These are phyloP conservation scores for Pseudopipra pipra DNA, from an alignment of 2,113 vertebrate genomes.

Conservation along the genomic window DNA sequence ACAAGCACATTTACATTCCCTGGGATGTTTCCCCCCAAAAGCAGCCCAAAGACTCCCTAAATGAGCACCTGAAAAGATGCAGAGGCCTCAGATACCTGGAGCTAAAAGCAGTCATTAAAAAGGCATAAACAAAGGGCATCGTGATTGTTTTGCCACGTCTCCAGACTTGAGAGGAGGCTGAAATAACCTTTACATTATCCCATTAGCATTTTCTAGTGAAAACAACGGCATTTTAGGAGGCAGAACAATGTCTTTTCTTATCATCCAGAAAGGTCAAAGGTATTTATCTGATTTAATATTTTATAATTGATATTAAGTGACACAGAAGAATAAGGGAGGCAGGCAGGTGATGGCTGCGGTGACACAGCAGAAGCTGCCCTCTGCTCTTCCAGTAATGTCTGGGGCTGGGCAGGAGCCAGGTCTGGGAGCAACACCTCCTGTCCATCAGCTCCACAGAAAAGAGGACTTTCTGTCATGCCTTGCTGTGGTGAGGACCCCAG, in stretches of 20 bases:
- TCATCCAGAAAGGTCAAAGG: conserved; percentile 62
- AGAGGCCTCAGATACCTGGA: background rate
- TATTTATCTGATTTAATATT: conserved; percentile 69
- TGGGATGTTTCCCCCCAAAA: background rate
- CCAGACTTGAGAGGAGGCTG: background rate
- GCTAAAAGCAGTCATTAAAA: conserved; percentile 52
- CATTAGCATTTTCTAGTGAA: conserved; percentile 68
- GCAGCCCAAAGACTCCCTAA: background rate
- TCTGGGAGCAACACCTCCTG: background rate
- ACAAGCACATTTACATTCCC: background rate
- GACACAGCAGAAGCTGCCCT: background rate
- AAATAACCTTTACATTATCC: conserved; percentile 69
- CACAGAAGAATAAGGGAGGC: background rate
- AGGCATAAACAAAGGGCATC: conserved; percentile 63
- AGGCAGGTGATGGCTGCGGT: background rate
- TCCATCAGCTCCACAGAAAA: background rate
- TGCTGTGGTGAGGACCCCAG: background rate
- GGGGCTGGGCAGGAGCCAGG: background rate
- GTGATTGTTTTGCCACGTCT: background rate
- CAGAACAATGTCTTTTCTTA: conserved; percentile 33
- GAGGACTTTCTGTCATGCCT: background rate
- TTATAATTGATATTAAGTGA: conserved; percentile 56
- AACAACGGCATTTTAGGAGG: conserved; percentile 42
- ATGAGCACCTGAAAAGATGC: background rate
- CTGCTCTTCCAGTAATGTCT: background rate